phyloP scores from a whole-genome alignment of 1,140 invertebrate genomes.

The Trichogramma pretiosum region DNA sequence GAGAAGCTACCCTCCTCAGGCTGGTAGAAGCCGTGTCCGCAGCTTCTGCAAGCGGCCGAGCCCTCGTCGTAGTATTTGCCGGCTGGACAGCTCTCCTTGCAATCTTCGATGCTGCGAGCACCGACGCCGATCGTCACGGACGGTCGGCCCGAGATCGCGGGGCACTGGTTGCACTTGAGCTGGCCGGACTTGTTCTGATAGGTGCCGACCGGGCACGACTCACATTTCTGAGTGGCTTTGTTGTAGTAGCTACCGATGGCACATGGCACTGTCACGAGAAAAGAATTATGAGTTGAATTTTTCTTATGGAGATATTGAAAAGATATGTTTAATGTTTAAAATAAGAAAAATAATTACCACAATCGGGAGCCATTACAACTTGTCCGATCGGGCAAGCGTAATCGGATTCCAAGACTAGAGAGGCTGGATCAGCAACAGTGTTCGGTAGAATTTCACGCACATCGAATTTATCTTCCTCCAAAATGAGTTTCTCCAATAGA shows the following conservation, averaged over 20 bases:
- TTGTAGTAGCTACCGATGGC: slow-evolving; percentile 86
- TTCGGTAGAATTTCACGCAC: slow-evolving; percentile 89
- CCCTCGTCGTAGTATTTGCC: slow-evolving; percentile 86
- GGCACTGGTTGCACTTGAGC: slow-evolving; percentile 78
- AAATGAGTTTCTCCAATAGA: slow-evolving; percentile 75
- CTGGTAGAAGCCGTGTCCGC: slow-evolving; percentile 91
- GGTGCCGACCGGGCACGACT: slow-evolving; percentile 76
- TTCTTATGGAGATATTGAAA: too few relatives aligned
- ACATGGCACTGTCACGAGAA: slow-evolving; percentile 87
- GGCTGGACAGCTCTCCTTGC: slow-evolving; percentile 85
- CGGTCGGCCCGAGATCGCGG: slow-evolving; percentile 72
- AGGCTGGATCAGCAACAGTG: slow-evolving; percentile 85
- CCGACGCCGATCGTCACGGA: slow-evolving; percentile 80
- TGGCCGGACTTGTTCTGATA: slow-evolving; percentile 93
- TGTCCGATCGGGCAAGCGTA: slow-evolving; percentile 88
- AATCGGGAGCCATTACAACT: slow-evolving; percentile 85
- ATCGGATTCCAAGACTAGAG: slow-evolving; percentile 74
- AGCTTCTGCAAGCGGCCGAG: slow-evolving; percentile 75
- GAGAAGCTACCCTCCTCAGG: slow-evolving; percentile 83
- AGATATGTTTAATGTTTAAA: too few relatives aligned
- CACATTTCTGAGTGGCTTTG: slow-evolving; percentile 63
- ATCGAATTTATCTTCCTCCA: slow-evolving; percentile 87
- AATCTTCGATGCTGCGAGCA: slow-evolving; percentile 77
- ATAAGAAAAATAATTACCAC: slow-evolving; percentile 52
- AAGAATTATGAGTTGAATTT: too few relatives aligned